phyloP scores from a whole-genome alignment of 2,797 vertebrate genomes.

The Cossypha niveicapilla region DNA sequence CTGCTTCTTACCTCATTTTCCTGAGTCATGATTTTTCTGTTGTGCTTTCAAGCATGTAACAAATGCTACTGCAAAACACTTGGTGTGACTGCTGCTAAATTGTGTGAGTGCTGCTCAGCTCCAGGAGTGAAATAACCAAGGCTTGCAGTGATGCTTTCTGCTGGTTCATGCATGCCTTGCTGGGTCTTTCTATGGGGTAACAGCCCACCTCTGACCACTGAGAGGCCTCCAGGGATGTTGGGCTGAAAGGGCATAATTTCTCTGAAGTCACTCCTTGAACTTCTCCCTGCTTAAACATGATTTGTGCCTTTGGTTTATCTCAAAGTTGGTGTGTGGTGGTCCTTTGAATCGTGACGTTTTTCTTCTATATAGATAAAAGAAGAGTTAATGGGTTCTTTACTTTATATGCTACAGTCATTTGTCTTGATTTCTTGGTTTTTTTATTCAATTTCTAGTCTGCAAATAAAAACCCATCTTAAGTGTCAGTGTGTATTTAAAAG shows the following conservation, averaged over 20 bases:
- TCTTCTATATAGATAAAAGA: not conserved
- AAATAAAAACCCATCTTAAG: not conserved
- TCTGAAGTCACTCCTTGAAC: fast-evolving
- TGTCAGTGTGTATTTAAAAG: not conserved
- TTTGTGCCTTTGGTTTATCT: not conserved
- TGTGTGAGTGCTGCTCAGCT: not conserved
- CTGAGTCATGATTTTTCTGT: not conserved
- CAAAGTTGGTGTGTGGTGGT: not conserved
- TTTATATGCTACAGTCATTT: not conserved
- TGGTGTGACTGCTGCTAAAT: not conserved
- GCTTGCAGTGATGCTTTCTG: not conserved
- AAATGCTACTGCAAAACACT: not conserved
- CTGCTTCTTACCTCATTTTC: not conserved
- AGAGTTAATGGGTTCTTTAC: not conserved
- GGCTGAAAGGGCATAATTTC: fast-evolving
- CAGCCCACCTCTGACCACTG: not conserved
- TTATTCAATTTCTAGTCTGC: not conserved
- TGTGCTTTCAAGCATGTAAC: not conserved
- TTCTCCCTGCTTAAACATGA: not conserved
- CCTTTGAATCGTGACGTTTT: not conserved
- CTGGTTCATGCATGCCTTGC: not conserved
- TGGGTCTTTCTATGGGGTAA: fast-evolving
- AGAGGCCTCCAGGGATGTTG: not conserved
- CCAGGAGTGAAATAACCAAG: not conserved
- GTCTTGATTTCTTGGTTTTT: not conserved